These are phyloP conservation scores for Puffinus mauretanicus DNA, from an alignment of 2,113 vertebrate species.

Conservation along the genomic window DNA sequence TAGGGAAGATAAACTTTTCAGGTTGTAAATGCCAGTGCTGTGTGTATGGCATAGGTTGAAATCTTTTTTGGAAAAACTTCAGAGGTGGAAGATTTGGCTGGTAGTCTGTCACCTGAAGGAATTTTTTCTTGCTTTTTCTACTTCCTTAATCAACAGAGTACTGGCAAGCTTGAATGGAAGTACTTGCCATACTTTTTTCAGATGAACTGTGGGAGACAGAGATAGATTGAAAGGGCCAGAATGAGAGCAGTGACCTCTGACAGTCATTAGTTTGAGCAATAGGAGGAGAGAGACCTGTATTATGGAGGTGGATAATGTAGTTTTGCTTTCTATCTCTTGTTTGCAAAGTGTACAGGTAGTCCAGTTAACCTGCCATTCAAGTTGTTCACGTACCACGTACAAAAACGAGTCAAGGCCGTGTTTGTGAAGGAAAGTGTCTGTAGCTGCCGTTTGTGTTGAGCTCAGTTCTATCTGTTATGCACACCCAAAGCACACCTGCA, in stretches of 20 bases:
- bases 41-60: background rate
- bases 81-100: background rate
- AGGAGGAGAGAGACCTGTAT: background rate
- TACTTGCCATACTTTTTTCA: background rate
- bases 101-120: background rate
- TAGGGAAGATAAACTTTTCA: background rate
- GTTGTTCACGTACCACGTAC: fast-evolving
- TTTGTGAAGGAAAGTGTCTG: background rate
- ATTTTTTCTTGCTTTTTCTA: background rate
- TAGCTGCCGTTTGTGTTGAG: background rate
- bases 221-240: background rate
- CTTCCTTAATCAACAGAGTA: background rate
- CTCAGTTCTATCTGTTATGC: background rate
- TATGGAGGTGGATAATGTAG: background rate
- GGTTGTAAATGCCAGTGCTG: background rate
- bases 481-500: background rate
- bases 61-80: background rate
- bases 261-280: background rate
- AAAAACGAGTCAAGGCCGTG: background rate
- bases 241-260: background rate
- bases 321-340: background rate
- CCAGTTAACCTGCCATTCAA: background rate
- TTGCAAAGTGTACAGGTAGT: background rate
- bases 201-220: background rate
- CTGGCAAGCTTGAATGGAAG: background rate